A percentile compares a stretch with the other conserved stretches of the same genome.
Conservation (phyloP, 2,797 vertebrate genomes). For the Anguilla anguilla region DNA sequence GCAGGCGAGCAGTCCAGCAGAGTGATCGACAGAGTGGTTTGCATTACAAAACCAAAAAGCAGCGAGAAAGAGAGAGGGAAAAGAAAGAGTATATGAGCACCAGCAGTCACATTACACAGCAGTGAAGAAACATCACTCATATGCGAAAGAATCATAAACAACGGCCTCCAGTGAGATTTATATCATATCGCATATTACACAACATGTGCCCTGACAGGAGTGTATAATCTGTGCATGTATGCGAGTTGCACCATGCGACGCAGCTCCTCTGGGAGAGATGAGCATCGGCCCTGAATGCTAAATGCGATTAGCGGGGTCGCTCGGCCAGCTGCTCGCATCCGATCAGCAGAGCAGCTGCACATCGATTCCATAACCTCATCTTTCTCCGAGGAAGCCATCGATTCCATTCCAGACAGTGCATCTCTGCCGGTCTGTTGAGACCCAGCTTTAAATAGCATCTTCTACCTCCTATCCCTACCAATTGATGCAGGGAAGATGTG, state of each 20-base stretch:
- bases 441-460: neutral
- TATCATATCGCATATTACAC: neutral
- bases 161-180: neutral
- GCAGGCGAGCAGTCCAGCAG: neutral
- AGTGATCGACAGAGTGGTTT: neutral
- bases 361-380: slow-evolving; percentile 10
- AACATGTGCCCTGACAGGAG: neutral
- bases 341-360: neutral
- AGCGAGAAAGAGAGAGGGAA: neutral
- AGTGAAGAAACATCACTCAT: neutral
- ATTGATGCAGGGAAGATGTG: neutral
- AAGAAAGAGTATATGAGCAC: neutral
- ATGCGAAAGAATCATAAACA: neutral
- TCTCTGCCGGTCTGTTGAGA: neutral
- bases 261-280: neutral
- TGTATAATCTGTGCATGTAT: neutral
- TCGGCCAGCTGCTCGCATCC: neutral
- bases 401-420: neutral
- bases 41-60: neutral
- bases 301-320: neutral
- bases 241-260: neutral
- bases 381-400: neutral
- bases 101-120: neutral
- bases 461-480: neutral
- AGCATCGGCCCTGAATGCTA: neutral